Conservation (phyloP, 1,140 invertebrate genomes). For the Pachyrhynchus sulphureomaculatus region DNA sequence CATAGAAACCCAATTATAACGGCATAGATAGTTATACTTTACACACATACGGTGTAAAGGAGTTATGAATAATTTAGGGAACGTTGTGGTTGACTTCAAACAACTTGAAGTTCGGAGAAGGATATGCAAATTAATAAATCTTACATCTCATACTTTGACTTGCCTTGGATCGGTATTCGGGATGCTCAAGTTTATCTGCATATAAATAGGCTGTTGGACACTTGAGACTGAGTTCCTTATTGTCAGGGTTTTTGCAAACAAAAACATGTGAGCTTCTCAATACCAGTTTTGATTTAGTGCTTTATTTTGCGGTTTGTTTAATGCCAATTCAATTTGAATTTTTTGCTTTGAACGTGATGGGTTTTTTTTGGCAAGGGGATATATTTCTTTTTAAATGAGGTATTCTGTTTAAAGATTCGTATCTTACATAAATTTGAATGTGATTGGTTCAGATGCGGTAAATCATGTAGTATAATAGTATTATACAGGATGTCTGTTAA, state of each 20-base stretch:
- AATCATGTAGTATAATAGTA: too few species aligned
- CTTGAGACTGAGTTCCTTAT: constrained; percentile 32
- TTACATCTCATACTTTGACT: constrained; percentile 45
- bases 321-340: constrained; percentile 24
- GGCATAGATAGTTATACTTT: constrained; percentile 34
- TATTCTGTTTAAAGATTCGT: too few species aligned
- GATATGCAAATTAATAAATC: constrained; percentile 50
- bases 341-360: constrained; percentile 8
- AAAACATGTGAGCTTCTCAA: constrained; percentile 22
- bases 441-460: too few species aligned
- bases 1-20: constrained; percentile 31
- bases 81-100: constrained; percentile 42
- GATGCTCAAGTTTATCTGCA: constrained; percentile 36
- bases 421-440: too few species aligned
- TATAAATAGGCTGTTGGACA: constrained; percentile 42
- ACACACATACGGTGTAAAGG: constrained; percentile 38
- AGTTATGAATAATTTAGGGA: constrained; percentile 48
- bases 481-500: too few species aligned
- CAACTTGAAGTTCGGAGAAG: constrained; percentile 34
- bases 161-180: constrained; percentile 36
- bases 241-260: constrained; percentile 11
- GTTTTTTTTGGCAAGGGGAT: background rate
- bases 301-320: constrained; percentile 2
- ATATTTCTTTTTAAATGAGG: too few species aligned
- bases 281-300: constrained; percentile 17